Percentiles rank a stretch among this genome's conserved stretches.
phyloP scores from a whole-genome alignment of 2,888 invertebrate genomes.

The Lathronympha strigana region DNA sequence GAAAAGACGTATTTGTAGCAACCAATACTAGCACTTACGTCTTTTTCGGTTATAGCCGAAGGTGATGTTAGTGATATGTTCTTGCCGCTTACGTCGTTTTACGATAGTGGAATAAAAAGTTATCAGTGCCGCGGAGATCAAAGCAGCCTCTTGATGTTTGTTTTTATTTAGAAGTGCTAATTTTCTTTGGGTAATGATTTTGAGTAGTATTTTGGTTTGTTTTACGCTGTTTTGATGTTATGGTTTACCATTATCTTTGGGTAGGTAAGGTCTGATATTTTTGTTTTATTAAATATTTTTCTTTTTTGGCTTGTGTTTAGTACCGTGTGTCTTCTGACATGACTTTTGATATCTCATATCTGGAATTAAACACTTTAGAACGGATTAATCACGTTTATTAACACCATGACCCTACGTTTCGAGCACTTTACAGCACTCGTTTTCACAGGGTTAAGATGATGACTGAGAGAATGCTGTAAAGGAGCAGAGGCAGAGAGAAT shows the following conservation, averaged over 20 bases:
- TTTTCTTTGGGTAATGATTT: conserved; percentile 33
- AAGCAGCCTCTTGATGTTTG: conserved; percentile 36
- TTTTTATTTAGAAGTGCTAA: conserved; percentile 41
- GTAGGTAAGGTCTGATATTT: background rate
- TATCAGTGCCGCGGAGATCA: conserved; percentile 39
- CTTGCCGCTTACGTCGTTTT: conserved; percentile 19
- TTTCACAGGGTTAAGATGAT: no score
- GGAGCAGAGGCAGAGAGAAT: no score
- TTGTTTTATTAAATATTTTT: no score
- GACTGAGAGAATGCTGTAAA: no score
- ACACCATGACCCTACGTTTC: no score
- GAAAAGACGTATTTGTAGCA: conserved; percentile 61
- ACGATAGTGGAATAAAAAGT: conserved; percentile 29
- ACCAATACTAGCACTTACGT: background rate
- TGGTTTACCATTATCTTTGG: background rate
- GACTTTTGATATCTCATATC: no score
- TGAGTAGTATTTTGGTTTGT: conserved; percentile 16
- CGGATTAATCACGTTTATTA: no score
- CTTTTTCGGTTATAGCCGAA: background rate
- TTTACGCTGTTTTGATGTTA: conserved; percentile 5
- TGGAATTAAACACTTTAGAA: no score
- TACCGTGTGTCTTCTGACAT: no score
- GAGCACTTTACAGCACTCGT: no score
- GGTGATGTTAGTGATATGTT: background rate
- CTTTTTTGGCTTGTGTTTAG: no score